Evolutionary conservation across 2,113 vertebrate species (phyloP).

Genomic region (Saimiri boliviensis): DNA sequence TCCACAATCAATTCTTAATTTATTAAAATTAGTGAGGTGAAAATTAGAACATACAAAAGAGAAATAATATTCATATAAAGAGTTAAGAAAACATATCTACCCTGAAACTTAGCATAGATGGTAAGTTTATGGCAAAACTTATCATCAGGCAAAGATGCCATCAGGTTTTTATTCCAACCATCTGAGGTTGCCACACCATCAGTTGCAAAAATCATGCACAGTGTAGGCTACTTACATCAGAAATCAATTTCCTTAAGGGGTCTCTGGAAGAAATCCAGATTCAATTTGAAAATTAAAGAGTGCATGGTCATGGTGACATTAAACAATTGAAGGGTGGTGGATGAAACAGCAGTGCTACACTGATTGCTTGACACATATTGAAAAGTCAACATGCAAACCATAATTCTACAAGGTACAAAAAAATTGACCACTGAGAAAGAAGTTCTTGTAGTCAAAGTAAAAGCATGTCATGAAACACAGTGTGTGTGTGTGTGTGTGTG

Average conservation of each 20-base stretch:
- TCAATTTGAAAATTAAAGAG: constrained; percentile 81
- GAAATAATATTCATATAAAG: neutral
- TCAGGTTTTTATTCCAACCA: neutral
- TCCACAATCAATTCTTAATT: neutral
- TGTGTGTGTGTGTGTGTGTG: constrained; percentile 38
- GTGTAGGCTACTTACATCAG: constrained; percentile 70
- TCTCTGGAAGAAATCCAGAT: constrained; percentile 75
- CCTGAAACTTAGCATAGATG: neutral
- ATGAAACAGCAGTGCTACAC: constrained; percentile 64
- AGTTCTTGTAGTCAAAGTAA: constrained; percentile 74
- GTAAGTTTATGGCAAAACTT: neutral
- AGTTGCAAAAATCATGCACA: constrained; percentile 59
- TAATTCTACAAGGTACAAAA: constrained; percentile 75
- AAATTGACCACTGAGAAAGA: constrained; percentile 69
- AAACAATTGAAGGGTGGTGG: constrained; percentile 59
- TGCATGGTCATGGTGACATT: constrained; percentile 52
- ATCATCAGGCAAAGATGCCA: neutral
- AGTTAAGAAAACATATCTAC: neutral
- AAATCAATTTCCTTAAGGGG: constrained; percentile 81
- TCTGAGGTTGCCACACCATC: constrained; percentile 47
- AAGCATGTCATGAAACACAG: constrained; percentile 56
- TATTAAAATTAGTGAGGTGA: neutral
- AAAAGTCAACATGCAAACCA: constrained; percentile 80
- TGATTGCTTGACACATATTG: constrained; percentile 76
- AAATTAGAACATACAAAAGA: neutral